These are phyloP conservation scores for Fratercula arctica DNA, from an alignment of 2,797 vertebrate species.

Conservation along the genomic window DNA sequence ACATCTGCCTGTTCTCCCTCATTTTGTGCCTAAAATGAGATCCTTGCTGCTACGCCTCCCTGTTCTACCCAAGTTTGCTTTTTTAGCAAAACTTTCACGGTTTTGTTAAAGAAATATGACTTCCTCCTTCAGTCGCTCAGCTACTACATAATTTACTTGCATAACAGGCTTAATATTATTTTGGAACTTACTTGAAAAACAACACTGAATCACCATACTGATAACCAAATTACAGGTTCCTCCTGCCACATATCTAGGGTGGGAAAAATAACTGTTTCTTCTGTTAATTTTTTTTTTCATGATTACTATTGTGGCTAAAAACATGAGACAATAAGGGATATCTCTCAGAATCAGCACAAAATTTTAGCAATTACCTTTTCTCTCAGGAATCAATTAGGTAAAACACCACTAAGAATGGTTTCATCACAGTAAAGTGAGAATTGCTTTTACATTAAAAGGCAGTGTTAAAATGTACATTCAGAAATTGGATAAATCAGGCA, in stretches of 20 bases:
- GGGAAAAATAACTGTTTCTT: background rate
- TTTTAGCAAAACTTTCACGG: background rate
- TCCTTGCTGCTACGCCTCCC: background rate
- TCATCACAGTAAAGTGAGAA: background rate
- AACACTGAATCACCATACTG: background rate
- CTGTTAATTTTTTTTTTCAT: background rate
- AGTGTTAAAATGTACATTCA: background rate
- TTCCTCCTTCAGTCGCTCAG: background rate
- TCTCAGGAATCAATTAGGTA: background rate
- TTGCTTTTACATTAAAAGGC: constrained; percentile 1
- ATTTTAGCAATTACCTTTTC: background rate
- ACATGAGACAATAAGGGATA: background rate
- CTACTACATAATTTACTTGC: background rate
- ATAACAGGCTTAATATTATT: background rate
- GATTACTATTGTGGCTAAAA: background rate
- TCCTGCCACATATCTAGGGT: background rate
- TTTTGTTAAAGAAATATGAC: background rate
- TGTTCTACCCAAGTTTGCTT: background rate
- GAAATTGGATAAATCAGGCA: background rate
- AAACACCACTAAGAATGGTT: background rate
- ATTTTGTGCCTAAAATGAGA: background rate
- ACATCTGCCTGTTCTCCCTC: background rate
- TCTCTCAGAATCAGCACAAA: background rate
- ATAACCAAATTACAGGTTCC: background rate
- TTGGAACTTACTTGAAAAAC: background rate